Evolutionary conservation across 2,797 vertebrate genomes (phyloP).

Genomic region (Mionectes olivaceus): DNA sequence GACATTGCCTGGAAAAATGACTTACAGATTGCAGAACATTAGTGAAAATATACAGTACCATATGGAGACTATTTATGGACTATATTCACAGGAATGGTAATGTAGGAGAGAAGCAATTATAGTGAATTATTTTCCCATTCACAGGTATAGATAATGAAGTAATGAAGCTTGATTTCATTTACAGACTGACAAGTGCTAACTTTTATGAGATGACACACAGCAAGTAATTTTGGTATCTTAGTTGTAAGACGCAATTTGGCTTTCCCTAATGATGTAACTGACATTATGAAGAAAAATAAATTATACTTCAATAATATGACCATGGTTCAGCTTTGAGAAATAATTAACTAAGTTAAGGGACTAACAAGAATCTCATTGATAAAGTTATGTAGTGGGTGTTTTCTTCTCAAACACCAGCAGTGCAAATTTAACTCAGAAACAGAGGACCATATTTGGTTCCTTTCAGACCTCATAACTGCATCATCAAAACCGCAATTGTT

Average conservation of each 20-base stretch:
- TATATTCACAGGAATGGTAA: constrained; percentile 14
- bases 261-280: not conserved
- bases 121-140: constrained; percentile 36
- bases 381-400: not conserved
- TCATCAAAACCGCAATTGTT: not conserved
- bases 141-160: not conserved
- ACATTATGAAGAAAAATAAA: not conserved
- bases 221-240: not conserved
- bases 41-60: constrained; percentile 22
- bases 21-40: constrained; percentile 26
- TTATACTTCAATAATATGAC: not conserved
- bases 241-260: not conserved
- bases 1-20: constrained; percentile 41
- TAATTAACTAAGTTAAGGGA: not conserved
- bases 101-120: constrained; percentile 20
- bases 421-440: not conserved
- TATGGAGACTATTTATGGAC: constrained; percentile 55
- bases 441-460: not conserved
- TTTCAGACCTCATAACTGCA: not conserved
- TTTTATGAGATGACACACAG: not conserved
- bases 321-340: not conserved
- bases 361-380: not conserved
- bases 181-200: not conserved
- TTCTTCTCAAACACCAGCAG: not conserved
- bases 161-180: not conserved